Evolutionary conservation across 2,113 vertebrate genomes (phyloP).

Genomic region (Sander lucioperca): DNA sequence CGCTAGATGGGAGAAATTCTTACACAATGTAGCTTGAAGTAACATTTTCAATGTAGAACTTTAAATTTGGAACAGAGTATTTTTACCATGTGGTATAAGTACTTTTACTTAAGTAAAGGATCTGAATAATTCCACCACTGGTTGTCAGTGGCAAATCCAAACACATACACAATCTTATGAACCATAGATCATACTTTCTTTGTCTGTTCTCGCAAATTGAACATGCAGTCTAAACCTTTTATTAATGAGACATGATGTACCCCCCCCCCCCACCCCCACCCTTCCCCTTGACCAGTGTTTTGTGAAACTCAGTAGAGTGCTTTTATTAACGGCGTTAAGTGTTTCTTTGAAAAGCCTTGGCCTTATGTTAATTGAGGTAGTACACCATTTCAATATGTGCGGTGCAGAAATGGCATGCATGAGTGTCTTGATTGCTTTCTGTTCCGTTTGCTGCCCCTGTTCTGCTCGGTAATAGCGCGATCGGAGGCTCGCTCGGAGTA

Average conservation of each 20-base stretch:
- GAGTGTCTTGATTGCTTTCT: constrained; percentile 81
- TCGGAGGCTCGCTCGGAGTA: constrained; percentile 64
- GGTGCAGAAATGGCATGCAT: constrained; percentile 72
- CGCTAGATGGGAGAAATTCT: too few relatives aligned
- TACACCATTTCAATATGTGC: constrained; percentile 75
- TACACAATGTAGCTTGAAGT: too few relatives aligned
- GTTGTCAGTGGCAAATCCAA: constrained; percentile 5
- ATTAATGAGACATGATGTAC: too few relatives aligned
- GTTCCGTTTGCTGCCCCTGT: constrained; percentile 74
- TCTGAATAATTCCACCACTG: too few relatives aligned
- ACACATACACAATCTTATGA: not conserved
- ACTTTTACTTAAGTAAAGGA: too few relatives aligned
- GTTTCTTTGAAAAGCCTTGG: constrained; percentile 69
- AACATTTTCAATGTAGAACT: too few relatives aligned
- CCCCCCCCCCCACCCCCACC: too few relatives aligned
- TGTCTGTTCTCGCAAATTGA: constrained; percentile 30
- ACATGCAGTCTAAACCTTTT: constrained; percentile 38
- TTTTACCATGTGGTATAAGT: too few relatives aligned
- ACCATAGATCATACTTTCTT: not conserved
- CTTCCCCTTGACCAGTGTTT: constrained; percentile 51
- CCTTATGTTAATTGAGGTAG: constrained; percentile 73
- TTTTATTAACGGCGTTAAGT: constrained; percentile 69
- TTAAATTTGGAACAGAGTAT: too few relatives aligned
- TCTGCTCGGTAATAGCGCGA: constrained; percentile 68
- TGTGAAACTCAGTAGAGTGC: constrained; percentile 64